phyloP scores from a whole-genome alignment of 2,888 invertebrate genomes.

The Phanerotoma sp. region DNA sequence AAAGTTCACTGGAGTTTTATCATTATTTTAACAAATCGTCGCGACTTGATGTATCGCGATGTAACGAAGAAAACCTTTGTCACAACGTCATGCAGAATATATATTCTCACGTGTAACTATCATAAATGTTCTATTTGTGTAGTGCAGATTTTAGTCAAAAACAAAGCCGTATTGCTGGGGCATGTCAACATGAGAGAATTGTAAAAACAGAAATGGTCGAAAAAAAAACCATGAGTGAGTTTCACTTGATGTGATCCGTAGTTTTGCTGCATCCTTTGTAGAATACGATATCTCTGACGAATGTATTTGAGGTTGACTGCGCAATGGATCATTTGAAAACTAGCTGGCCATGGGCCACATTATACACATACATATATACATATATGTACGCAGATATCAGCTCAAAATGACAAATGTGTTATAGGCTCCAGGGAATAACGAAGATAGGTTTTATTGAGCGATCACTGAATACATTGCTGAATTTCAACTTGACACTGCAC shows the following conservation, averaged over 20 bases:
- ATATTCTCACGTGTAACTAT: constrained; percentile 19
- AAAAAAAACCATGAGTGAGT: not conserved
- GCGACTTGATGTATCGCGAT: not conserved
- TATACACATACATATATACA: too few species aligned
- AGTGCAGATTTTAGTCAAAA: constrained; percentile 1
- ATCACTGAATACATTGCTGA: constrained; percentile 10
- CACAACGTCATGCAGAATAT: too few species aligned
- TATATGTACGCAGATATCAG: constrained; percentile 39
- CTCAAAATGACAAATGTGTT: constrained; percentile 38
- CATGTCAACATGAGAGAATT: constrained; percentile 7
- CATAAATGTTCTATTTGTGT: constrained; percentile 25
- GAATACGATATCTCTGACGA: constrained; percentile 16
- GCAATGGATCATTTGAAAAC: constrained; percentile 11
- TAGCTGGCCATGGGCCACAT: constrained; percentile 48
- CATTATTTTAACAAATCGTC: not conserved
- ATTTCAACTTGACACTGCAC: not conserved
- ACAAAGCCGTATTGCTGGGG: constrained; percentile 14
- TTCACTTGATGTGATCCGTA: not conserved
- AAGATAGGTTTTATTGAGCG: constrained; percentile 19
- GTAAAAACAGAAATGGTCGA: not conserved
- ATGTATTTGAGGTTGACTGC: constrained; percentile 7
- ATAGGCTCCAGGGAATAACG: constrained; percentile 2
- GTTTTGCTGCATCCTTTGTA: not conserved
- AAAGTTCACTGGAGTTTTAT: too few species aligned
- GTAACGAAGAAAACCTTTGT: not conserved